A percentile compares a stretch with the other conserved stretches of the same genome.
These are phyloP conservation scores for Synergus umbraculus DNA, from an alignment of 2,888 invertebrate species.

Conservation along the genomic window DNA sequence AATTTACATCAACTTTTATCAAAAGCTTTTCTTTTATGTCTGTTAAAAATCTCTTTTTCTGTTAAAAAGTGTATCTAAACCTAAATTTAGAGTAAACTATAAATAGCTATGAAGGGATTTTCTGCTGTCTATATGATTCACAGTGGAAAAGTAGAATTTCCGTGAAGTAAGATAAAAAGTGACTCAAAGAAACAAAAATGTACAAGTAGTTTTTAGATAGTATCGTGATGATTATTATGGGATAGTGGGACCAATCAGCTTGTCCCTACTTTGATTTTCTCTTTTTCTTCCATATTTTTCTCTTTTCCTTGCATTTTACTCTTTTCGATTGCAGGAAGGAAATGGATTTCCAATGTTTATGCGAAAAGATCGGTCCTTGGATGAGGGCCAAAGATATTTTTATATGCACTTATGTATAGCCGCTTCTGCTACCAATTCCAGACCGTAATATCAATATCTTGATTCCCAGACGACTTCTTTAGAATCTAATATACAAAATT, in stretches of 20 bases:
- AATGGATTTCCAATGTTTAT: slow-evolving; percentile 61
- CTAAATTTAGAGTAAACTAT: neutral
- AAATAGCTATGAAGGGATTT: neutral
- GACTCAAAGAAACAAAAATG: neutral
- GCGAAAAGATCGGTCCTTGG: slow-evolving; percentile 61
- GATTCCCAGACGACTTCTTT: neutral
- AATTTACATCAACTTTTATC: neutral
- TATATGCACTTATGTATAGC: slow-evolving; percentile 51
- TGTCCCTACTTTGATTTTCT: neutral
- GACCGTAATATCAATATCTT: slow-evolving; percentile 34
- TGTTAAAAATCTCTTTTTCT: neutral
- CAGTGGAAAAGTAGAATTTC: neutral
- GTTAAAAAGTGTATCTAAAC: neutral
- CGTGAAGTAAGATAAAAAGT: no score
- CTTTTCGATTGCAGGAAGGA: slow-evolving; percentile 32
- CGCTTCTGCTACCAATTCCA: neutral
- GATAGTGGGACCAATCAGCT: neutral
- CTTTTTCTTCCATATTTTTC: neutral
- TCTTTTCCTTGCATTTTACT: neutral
- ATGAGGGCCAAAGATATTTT: slow-evolving; percentile 65
- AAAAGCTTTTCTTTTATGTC: no score
- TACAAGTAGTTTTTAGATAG: neutral
- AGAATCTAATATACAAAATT: neutral
- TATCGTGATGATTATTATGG: neutral
- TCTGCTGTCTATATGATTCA: neutral